Conservation (phyloP, 2,113 vertebrate species). For the Zosterops hypoxanthus region DNA sequence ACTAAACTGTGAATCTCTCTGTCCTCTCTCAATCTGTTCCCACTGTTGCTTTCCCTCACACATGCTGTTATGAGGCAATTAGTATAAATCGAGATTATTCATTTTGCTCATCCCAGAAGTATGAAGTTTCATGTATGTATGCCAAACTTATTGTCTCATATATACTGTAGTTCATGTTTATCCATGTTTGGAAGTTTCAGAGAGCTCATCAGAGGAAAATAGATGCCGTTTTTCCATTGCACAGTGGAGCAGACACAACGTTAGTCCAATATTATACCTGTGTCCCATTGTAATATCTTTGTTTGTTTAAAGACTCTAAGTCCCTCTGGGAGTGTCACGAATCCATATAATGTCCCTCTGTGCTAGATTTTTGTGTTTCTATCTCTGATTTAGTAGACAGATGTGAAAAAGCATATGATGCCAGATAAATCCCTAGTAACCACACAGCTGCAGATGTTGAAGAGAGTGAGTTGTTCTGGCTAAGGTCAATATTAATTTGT, state of each 20-base stretch:
- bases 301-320: background rate
- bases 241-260: background rate
- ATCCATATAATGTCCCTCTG: conserved; percentile 1
- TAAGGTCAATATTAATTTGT: conserved; percentile 43
- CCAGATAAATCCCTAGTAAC: conserved; percentile 56
- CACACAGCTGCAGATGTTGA: conserved; percentile 65
- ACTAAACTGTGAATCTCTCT: background rate
- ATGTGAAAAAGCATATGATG: conserved; percentile 55
- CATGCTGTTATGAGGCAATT: conserved; percentile 4
- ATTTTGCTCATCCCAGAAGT: conserved; percentile 48
- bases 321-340: conserved; percentile 48
- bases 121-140: conserved; percentile 37
- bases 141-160: conserved; percentile 50
- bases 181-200: conserved; percentile 50
- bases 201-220: background rate
- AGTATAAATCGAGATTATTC: background rate
- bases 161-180: conserved; percentile 19
- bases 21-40: background rate
- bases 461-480: conserved; percentile 24
- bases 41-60: background rate
- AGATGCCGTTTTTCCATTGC: background rate
- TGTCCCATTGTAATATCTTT: background rate
- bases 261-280: background rate
- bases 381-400: conserved; percentile 61
- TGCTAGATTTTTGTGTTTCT: conserved; percentile 24